Evolutionary conservation across 2,797 vertebrate species (phyloP).

Genomic region (Typhlichthys subterraneus): DNA sequence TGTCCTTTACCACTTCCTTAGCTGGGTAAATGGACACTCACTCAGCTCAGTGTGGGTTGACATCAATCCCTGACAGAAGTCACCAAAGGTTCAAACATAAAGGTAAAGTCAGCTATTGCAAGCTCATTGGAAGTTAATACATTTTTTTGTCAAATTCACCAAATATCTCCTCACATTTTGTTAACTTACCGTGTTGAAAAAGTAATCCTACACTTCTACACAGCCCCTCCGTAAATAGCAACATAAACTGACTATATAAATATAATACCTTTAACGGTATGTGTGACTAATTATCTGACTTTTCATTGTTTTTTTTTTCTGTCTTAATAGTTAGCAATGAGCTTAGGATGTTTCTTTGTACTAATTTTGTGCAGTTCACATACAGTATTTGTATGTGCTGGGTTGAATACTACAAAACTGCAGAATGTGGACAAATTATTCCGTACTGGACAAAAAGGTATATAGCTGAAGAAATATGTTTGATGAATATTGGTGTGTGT

Average conservation of each 20-base stretch:
- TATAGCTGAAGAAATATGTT: too few relatives aligned
- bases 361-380: background rate
- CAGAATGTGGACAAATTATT: too few relatives aligned
- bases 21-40: conserved; percentile 42
- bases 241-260: too few relatives aligned
- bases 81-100: conserved; percentile 43
- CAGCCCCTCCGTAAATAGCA: too few relatives aligned
- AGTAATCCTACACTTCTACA: too few relatives aligned
- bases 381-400: background rate
- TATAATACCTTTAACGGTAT: background rate
- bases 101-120: background rate
- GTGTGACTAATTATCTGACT: conserved; percentile 31
- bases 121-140: too few relatives aligned
- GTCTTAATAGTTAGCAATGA: conserved; percentile 5
- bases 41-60: conserved; percentile 31
- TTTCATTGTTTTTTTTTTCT: conserved; percentile 17
- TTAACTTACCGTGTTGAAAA: too few relatives aligned
- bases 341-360: background rate
- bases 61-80: conserved; percentile 52
- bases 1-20: conserved; percentile 13
- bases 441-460: too few relatives aligned
- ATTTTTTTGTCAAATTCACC: too few relatives aligned
- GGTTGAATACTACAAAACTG: too few relatives aligned
- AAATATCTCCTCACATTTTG: too few relatives aligned
- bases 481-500: too few relatives aligned